A percentile compares a stretch with the other conserved stretches of the same genome.
Conservation (phyloP, 2,888 invertebrate species). For the Azorinus chamasolen region DNA sequence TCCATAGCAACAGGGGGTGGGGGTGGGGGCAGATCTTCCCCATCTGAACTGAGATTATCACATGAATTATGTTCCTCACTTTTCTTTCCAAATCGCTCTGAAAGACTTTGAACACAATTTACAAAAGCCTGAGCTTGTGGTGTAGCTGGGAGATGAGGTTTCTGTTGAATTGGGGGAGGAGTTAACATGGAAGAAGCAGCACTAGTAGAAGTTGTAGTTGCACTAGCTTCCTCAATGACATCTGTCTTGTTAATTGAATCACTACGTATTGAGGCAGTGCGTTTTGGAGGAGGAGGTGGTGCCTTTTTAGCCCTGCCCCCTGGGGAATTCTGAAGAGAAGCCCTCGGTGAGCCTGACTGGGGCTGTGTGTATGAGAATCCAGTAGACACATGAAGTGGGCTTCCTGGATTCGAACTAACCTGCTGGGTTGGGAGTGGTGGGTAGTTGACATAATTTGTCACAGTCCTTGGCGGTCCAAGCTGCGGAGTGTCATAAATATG, state of each 20-base stretch:
- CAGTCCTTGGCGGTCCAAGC: constrained; percentile 61
- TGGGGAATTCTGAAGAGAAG: constrained; percentile 55
- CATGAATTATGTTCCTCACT: constrained; percentile 76
- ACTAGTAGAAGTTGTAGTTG: constrained; percentile 1
- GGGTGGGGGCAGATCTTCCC: constrained; percentile 83
- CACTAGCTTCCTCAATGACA: background rate
- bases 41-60: constrained; percentile 78
- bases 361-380: constrained; percentile 64
- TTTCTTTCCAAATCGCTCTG: constrained; percentile 82
- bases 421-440: constrained; percentile 67
- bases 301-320: constrained; percentile 79
- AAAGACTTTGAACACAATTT: constrained; percentile 84
- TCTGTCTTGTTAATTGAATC: constrained; percentile 22
- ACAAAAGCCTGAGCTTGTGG: constrained; percentile 84
- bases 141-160: constrained; percentile 64
- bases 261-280: constrained; percentile 86
- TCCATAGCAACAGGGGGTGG: constrained; percentile 84
- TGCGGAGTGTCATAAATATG: constrained; percentile 80
- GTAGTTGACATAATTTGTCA: constrained; percentile 61
- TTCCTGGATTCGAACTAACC: constrained; percentile 44
- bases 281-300: constrained; percentile 87
- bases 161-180: constrained; percentile 60
- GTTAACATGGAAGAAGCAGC: constrained; percentile 45
- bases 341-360: constrained; percentile 68
- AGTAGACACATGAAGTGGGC: constrained; percentile 68